phyloP scores from a whole-genome alignment of 2,888 invertebrate species.

The Liodrosophila aerea region DNA sequence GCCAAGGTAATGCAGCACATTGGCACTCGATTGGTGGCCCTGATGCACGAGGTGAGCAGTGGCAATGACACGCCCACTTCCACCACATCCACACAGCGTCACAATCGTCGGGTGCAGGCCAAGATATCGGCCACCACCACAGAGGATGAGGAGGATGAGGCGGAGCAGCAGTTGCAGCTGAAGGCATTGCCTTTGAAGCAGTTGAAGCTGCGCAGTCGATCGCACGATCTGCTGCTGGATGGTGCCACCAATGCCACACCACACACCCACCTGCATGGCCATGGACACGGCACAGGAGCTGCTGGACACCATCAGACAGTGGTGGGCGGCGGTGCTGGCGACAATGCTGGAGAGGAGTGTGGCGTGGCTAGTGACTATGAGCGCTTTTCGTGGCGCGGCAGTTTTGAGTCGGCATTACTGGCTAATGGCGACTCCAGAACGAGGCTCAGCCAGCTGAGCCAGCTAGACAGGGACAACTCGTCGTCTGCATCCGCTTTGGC shows the following conservation, averaged over 20 bases:
- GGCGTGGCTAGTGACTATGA: conserved; percentile 94
- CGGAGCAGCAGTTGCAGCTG: conserved; percentile 50
- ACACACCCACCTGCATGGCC: conserved; percentile 23
- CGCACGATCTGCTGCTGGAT: conserved; percentile 90
- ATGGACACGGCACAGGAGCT: conserved; percentile 15
- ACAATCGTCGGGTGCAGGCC: conserved; percentile 84
- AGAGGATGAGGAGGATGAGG: conserved; percentile 82
- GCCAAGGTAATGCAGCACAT: conserved; percentile 97
- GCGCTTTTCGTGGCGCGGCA: conserved; percentile 95
- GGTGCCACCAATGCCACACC: conserved; percentile 50
- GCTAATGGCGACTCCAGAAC: conserved; percentile 92
- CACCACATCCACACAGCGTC: conserved; percentile 81
- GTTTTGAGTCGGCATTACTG: conserved; percentile 94
- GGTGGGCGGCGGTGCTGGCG: conserved; percentile 83
- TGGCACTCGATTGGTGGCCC: conserved; percentile 91
- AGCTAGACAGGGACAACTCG: conserved; percentile 86
- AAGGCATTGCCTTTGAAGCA: conserved; percentile 61
- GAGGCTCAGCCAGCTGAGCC: conserved; percentile 86
- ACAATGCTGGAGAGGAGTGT: conserved; percentile 84
- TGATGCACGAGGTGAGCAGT: conserved; percentile 96
- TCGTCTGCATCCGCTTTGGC: conserved; percentile 87
- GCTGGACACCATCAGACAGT: conserved; percentile 59
- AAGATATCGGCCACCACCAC: conserved; percentile 84
- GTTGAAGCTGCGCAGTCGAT: conserved; percentile 85
- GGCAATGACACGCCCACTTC: conserved; percentile 85